Evolutionary conservation across 2,113 vertebrate species (phyloP), one percentile per base, ranked within the genome.

Genomic region (Pelvicachromis taeniatus): DNA sequence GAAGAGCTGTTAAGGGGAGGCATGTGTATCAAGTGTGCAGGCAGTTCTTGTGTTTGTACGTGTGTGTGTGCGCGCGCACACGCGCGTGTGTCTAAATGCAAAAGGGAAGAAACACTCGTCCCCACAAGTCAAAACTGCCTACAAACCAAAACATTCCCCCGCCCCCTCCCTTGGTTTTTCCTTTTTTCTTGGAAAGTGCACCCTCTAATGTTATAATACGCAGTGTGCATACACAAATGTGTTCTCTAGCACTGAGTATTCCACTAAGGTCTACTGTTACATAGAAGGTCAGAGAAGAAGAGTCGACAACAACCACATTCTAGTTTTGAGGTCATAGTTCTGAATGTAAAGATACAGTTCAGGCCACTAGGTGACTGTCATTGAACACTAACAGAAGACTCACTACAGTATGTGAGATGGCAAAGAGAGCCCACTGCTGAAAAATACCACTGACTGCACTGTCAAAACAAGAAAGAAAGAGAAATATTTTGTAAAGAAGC

Each of bases 351-450:
- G 78, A 81, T 73, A 89, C 84, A 84, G 85, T 91, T 94, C 94
- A 94, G 94, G 93, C 93, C 92, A 92, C 94, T 65, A 94, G 91
- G 93, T 93, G 93, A 94, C 93, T 85, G 85, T 87, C 89, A 89
- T 87, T 89, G 63, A 78, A 92, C 79, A 77, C 55, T 21, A 86
- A 85, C 53, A 58, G 85, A 68, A 78, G 88, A 85, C 73, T 55
- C 26, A 73, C 88, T 92, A 92, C 91, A 88, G 88, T 65, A 78
- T 70, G 86, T 68, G 79, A 84, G 80, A 91, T 45, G 88, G n/a
- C 14, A 79, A 87, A 55, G 81, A 90, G 56, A 85, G 73, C 65
- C 84, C 73, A 19, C 77, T 38, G 81, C 35, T 65, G 55, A 50
- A 73, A 77, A 38, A 56, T 23, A 58, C 11, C 31, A 45, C 42